These are phyloP conservation scores for Hoplodrina blanda DNA, from an alignment of 2,888 invertebrate genomes.

Conservation along the genomic window DNA sequence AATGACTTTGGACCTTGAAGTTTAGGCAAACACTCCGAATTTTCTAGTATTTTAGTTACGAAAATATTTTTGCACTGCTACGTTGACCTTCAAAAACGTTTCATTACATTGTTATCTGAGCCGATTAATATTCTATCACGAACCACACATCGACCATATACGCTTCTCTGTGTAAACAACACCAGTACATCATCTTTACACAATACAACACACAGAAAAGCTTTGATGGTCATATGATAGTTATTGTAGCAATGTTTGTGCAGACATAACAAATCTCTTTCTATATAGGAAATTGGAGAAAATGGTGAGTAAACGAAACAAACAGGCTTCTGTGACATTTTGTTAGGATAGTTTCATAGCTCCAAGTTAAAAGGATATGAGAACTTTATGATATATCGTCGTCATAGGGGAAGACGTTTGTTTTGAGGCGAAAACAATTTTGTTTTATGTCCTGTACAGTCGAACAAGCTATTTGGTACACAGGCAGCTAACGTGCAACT, in stretches of 20 bases:
- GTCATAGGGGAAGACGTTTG: conserved; percentile 1
- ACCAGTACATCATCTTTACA: conserved; percentile 5
- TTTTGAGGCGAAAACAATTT: conserved; percentile 30
- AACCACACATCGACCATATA: neutral
- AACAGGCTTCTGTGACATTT: conserved; percentile 13
- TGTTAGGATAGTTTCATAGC: conserved; percentile 33
- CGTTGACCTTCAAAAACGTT: too few species aligned
- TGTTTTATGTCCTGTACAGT: conserved; percentile 6
- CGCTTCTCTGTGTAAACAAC: conserved; percentile 4
- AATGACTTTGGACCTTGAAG: too few species aligned
- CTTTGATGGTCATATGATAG: too few species aligned
- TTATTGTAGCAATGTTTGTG: too few species aligned
- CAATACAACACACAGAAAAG: conserved; percentile 23
- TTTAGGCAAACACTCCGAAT: too few species aligned
- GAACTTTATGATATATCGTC: conserved; percentile 27
- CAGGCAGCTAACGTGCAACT: too few species aligned
- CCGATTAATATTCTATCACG: too few species aligned
- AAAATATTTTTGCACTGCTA: too few species aligned
- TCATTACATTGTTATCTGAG: too few species aligned
- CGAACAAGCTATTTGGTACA: too few species aligned
- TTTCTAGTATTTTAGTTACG: too few species aligned
- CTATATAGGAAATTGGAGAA: conserved; percentile 43
- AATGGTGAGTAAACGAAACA: conserved; percentile 41
- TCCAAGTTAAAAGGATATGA: conserved; percentile 14
- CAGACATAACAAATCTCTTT: conserved; percentile 27